Base-by-base conservation (phyloP, 2,888 invertebrate species). In the Drosophila limbata region DNA sequence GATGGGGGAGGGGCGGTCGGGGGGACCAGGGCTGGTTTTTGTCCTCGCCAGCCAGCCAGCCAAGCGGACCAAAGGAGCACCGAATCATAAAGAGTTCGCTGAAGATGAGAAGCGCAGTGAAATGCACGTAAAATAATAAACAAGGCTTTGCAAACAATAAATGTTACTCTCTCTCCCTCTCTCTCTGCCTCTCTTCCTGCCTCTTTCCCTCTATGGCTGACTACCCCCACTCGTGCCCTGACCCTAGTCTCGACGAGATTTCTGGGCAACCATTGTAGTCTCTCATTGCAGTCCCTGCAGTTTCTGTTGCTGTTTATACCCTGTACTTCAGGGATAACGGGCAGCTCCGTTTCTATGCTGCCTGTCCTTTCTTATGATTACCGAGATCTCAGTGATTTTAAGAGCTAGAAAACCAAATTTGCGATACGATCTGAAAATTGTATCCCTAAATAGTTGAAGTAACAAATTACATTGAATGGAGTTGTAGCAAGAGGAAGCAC, bases 81-180 rank as follows among this genome's bases (percentile, higher is more conserved):
- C 60, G 65, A 72, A 81, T 70, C 82, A 84, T 84, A 83, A 84
- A 80, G 78, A 53, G 53, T 51, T 42, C 3, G 4, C 15, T 19
- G 37, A 37, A 37, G 37, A 57, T 28, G 37, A 37, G 62, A 56
- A 35, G 80, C 79, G 62, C 0, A 79, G 84, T 68, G 81, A 81
- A 86, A 83, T 85, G 73, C 84, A 86, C 84, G 84, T 85, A 85
- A 86, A 85, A 85, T 86, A 86, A 85, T 85, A 85, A 85, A 85
- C 85, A 85, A 86, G 87, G 87, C 85, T 85, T 86, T 86, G 84
- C 85, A 84, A 85, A 85, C 86, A 85, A 85, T 85, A 86, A 85
- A 86, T 85, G 85, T 76, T 77, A 69, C 73, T 51, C 68, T 65
- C 56, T 8, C 31, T 31, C 44, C 15, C 21, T 10, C 13, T 11